A percentile compares a stretch with the other conserved stretches of the same genome.
Conservation (phyloP, 2,113 vertebrate species). For the Macrotis lagotis region DNA sequence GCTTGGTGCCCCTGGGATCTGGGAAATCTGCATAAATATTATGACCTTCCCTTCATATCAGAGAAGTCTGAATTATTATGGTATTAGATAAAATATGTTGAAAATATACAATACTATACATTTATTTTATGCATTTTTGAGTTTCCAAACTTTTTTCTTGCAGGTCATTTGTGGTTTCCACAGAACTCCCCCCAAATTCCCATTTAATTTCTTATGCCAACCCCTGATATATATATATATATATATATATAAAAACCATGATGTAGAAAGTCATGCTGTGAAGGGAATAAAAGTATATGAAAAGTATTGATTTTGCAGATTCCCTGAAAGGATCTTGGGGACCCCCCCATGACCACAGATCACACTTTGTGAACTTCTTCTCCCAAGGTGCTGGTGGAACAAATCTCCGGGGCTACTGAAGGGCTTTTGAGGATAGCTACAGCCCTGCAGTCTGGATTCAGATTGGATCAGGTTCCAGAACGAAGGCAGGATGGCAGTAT, state of each 20-base stretch:
- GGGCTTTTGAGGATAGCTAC: neutral
- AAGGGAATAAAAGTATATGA: neutral
- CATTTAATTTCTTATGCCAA: neutral
- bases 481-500: neutral
- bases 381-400: neutral
- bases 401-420: neutral
- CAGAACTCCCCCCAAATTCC: neutral
- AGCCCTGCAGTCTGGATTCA: conserved; percentile 11
- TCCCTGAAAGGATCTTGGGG: neutral
- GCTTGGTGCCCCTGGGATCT: neutral
- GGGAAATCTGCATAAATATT: neutral
- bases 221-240: too few relatives aligned
- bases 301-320: neutral
- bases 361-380: neutral
- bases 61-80: neutral
- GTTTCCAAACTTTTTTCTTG: neutral
- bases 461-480: neutral
- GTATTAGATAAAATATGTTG: neutral
- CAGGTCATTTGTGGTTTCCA: neutral
- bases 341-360: neutral
- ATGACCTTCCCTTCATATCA: neutral
- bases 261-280: neutral
- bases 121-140: neutral
- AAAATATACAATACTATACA: neutral
- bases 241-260: neutral